Evolutionary conservation across 2,113 vertebrate genomes (phyloP).

Genomic region (Actenoides lindsayi): DNA sequence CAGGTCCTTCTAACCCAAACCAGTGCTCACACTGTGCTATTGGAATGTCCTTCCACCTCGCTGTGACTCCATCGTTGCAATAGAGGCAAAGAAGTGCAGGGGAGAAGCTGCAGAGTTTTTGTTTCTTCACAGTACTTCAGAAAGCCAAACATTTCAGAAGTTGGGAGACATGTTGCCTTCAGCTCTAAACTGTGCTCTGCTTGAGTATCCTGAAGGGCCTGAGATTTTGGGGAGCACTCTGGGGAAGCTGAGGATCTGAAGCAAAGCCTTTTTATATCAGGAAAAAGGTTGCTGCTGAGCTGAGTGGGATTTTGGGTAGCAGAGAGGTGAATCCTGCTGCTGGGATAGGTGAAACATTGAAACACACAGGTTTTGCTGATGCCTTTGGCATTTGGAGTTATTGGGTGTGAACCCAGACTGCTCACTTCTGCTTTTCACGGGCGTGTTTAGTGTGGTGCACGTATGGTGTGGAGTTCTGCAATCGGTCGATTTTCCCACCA

Average conservation of each 20-base stretch:
- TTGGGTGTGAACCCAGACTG: neutral
- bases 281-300: neutral
- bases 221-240: fast-evolving
- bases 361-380: neutral
- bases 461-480: neutral
- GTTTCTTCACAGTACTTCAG: neutral
- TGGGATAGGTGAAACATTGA: neutral
- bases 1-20: neutral
- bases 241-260: neutral
- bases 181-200: neutral
- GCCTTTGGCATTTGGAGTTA: neutral
- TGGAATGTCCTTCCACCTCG: neutral
- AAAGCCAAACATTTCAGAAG: neutral
- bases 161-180: neutral
- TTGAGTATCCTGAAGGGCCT: neutral
- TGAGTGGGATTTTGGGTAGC: neutral
- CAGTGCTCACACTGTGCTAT: neutral
- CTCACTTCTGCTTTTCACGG: neutral
- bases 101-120: neutral
- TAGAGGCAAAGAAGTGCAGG: fast-evolving
- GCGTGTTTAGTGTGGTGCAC: neutral
- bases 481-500: neutral
- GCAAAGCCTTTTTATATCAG: neutral
- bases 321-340: neutral
- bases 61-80: neutral